phyloP scores from a whole-genome alignment of 2,113 vertebrate genomes.

The Craseonycteris thonglongyai region DNA sequence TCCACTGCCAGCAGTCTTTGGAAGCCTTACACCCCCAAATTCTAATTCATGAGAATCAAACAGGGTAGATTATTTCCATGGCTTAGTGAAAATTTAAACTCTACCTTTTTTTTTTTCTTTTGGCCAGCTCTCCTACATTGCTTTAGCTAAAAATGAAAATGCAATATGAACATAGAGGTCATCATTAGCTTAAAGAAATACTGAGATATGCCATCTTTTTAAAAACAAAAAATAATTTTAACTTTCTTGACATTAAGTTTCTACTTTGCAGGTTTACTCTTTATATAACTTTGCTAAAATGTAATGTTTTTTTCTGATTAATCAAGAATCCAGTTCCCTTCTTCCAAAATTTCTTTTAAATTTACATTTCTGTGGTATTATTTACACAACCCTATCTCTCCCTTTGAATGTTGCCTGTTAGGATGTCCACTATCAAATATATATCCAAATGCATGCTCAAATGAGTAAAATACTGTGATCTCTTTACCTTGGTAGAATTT shows the following conservation, averaged over 20 bases:
- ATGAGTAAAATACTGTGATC: background rate
- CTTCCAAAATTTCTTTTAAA: background rate
- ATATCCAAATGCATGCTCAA: background rate
- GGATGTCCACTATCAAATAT: background rate
- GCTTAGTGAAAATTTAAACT: background rate
- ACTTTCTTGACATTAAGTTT: background rate
- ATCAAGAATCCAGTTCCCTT: background rate
- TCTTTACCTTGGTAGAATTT: background rate
- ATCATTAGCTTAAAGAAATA: background rate
- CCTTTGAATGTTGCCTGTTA: background rate
- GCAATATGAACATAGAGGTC: background rate
- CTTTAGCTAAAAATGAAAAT: constrained; percentile 9
- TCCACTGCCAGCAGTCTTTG: background rate
- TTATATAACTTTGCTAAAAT: constrained; percentile 3
- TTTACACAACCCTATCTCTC: background rate
- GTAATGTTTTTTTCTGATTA: background rate
- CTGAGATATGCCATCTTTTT: background rate
- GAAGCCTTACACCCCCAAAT: background rate
- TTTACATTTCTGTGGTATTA: background rate
- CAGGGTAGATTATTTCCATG: background rate
- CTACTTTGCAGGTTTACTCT: background rate
- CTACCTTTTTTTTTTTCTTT: background rate
- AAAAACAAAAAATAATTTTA: constrained; percentile 17
- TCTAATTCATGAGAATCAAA: background rate
- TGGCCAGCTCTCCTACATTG: background rate